Base-by-base conservation (phyloP, 2,113 vertebrate species). In the Syngnathus typhle region DNA sequence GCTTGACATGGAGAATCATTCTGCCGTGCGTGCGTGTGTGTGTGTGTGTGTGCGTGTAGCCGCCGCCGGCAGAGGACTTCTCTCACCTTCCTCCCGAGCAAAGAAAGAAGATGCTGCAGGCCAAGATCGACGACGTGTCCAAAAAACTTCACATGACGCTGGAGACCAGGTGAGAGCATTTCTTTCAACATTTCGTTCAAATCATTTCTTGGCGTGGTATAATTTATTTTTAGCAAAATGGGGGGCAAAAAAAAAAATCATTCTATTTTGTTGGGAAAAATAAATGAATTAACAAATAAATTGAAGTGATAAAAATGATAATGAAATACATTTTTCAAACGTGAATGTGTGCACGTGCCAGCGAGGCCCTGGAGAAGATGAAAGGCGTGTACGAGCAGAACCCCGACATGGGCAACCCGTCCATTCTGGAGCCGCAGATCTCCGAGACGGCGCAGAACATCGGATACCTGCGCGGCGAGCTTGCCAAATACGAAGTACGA, bases 301-400 rank as follows among this genome's bases (percentile, higher is more conserved):
- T 27, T 27, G 27, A 27, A 27, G 27, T 27, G 27, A 2, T 2
- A 39, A 39, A 39, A 39, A 43, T 43, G 0, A 41, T 2, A 43
- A 27, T 27, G 1, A 43, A n/a, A n/a, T n/a, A n/a, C n/a, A n/a
- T n/a, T 12, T 43, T 43, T 43, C 41, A 43, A 43, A 43, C 12
- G 16, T 10, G 2, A 5, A 19, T 54, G 64, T 51, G 16, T 38
- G 4, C 23, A n/a, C 46, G 32, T 13, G 66, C 41, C 75, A 83
- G 96, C 82, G 95, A 96, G 38, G 96, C 94, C 0, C 91, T 98
- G 82, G 94, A 94, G 83, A 98, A 95, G 92, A 98, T 98, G 96
- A 96, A 93, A 88, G 94, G 93, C 38, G 96, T 97, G 16, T 98
- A 98, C 68, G 94, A 94, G 84, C 92, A 95, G 86, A 98, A 93